Percentiles rank a stretch among this genome's conserved stretches.
These are phyloP conservation scores for Phylloscopus trochilus DNA, from an alignment of 2,113 vertebrate species.

Conservation along the genomic window DNA sequence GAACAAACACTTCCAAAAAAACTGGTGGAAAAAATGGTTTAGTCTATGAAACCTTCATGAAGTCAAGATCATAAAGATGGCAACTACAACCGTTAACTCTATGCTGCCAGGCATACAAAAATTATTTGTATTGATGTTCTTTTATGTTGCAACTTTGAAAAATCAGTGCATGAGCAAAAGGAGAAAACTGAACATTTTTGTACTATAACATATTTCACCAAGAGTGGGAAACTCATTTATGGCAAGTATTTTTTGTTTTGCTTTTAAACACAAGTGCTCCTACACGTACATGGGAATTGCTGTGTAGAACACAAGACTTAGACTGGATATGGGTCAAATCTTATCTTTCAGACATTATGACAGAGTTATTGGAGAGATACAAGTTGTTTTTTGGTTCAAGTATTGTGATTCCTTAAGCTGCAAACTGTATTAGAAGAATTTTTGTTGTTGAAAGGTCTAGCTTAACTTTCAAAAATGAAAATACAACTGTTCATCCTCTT, in stretches of 20 bases:
- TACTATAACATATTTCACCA: neutral
- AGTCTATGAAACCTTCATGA: neutral
- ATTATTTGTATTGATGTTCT: neutral
- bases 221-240: neutral
- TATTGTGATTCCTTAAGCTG: neutral
- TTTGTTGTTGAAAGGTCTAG: neutral
- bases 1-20: neutral
- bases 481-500: neutral
- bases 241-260: neutral
- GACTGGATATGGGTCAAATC: neutral
- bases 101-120: neutral
- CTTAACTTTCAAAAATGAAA: neutral
- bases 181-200: neutral
- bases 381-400: neutral
- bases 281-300: neutral
- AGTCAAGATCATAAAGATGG: neutral
- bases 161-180: neutral
- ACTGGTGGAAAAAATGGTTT: neutral
- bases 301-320: neutral
- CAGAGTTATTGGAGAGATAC: neutral
- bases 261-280: neutral
- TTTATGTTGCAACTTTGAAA: neutral
- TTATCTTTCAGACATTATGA: neutral
- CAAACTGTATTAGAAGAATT: neutral
- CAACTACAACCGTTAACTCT: neutral